Base-by-base conservation (phyloP, 1,140 invertebrate genomes). In the Ericerus pela region DNA sequence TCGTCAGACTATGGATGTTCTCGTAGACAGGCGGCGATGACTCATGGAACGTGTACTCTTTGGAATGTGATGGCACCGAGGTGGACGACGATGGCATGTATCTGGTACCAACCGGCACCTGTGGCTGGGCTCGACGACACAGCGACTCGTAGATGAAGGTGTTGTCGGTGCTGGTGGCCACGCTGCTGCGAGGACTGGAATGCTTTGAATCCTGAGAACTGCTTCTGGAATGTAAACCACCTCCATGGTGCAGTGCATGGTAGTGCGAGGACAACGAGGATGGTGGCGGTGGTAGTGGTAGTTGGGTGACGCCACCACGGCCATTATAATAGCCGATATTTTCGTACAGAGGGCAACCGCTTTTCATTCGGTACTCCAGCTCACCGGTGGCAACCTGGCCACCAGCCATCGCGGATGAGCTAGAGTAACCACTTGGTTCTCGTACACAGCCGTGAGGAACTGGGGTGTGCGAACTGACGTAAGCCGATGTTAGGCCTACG, bases 251-350 rank as follows among this genome's bases (percentile, higher is more conserved):
- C 60, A 69, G 72, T 33, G 59, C 69, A 64, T 80, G 76, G 63
- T 78, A 81, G 63, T 80, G 82, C 2, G 76, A 73, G 10, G 76
- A 74, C 60, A 59, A 58, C n/a, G n/a, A n/a, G n/a, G n/a, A n/a
- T n/a, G n/a, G n/a, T n/a, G n/a, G n/a, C n/a, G n/a, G n/a, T n/a
- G n/a, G n/a, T n/a, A n/a, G n/a, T n/a, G n/a, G n/a, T n/a, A n/a
- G n/a, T 58, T 77, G 75, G 5, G 71, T 66, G 8, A 69, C 66
- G 31, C 71, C 70, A 43, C 31, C 62, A 12, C 70, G 64, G 41
- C 69, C 67, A 11, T 74, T 71, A 70, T 84, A 85, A 67, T 84
- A 85, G 58, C 85, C 82, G 36, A 87, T 75, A 68, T 88, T 88
- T 67, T 88, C 85, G 67, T 88, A 88, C 22, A 88, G 79, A 27